Conservation (phyloP, 2,888 invertebrate genomes). For the Eremobia ochroleuca region DNA sequence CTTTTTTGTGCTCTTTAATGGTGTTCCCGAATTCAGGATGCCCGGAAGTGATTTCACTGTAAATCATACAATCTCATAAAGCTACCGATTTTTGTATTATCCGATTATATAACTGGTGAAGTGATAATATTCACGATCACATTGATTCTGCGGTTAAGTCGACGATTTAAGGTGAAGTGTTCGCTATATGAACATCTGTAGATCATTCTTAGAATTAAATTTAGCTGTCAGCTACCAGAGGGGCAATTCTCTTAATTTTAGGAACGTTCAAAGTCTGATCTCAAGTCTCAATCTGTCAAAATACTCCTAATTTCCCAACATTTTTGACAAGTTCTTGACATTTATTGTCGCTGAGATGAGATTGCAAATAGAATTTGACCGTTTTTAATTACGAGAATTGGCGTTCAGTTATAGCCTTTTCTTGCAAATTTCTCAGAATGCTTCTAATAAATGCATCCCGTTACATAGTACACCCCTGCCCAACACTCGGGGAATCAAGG, state of each 20-base stretch:
- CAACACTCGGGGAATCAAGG: background rate
- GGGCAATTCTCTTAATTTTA: too few species aligned
- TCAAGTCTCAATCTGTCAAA: too few species aligned
- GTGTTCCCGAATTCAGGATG: constrained; percentile 35
- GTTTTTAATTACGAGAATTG: too few species aligned
- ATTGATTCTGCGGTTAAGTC: constrained; percentile 22
- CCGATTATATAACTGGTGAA: constrained; percentile 26
- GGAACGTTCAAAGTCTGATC: too few species aligned
- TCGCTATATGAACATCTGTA: background rate
- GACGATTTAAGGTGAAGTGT: constrained; percentile 21
- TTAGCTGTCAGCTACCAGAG: too few species aligned
- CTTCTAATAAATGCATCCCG: background rate
- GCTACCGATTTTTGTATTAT: constrained; percentile 26
- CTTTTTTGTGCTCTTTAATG: background rate
- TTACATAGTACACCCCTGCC: background rate
- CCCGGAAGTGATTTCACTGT: constrained; percentile 29
- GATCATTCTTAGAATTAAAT: background rate
- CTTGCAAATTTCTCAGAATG: background rate
- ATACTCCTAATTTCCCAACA: too few species aligned
- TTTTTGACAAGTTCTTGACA: too few species aligned
- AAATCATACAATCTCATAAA: constrained; percentile 20
- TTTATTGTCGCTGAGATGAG: too few species aligned
- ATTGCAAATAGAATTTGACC: too few species aligned
- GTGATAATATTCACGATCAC: constrained; percentile 14
- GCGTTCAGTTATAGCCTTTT: too few species aligned